Evolutionary conservation across 2,888 invertebrate species (phyloP).

Genomic region (Subacronicta megacephala): DNA sequence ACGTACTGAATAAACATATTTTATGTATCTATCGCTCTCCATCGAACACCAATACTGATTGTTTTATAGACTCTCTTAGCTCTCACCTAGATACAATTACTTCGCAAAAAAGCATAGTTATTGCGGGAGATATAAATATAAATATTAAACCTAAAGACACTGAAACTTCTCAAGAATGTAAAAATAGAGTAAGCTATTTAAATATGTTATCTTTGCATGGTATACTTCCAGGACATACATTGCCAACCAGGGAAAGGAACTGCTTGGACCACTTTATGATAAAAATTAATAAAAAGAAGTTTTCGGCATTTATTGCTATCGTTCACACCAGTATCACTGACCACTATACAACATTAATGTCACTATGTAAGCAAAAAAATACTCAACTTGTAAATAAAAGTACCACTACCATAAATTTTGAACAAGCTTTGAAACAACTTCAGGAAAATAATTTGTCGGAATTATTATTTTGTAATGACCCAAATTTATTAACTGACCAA

Average conservation of each 20-base stretch:
- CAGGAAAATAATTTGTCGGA: conserved; percentile 2
- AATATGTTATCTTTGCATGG: conserved; percentile 15
- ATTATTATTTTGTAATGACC: conserved; percentile 18
- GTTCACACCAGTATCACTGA: conserved; percentile 18
- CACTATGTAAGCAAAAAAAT: conserved; percentile 8
- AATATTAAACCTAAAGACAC: conserved; percentile 11
- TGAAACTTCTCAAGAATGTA: conserved; percentile 7
- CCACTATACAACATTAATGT: conserved; percentile 11
- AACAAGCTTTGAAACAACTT: conserved; percentile 8
- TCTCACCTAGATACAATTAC: background rate
- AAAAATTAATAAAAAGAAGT: conserved; percentile 9
- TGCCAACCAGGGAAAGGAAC: conserved; percentile 12
- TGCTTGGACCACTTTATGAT: conserved; percentile 25
- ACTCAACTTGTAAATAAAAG: background rate
- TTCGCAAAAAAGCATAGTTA: background rate
- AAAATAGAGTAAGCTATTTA: conserved; percentile 18
- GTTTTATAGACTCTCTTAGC: background rate
- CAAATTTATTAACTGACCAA: background rate
- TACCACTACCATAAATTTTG: conserved; percentile 6
- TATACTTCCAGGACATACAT: conserved; percentile 17
- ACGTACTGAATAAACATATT: background rate
- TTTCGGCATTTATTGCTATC: conserved; percentile 9
- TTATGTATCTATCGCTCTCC: background rate
- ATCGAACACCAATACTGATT: background rate
- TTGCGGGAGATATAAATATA: conserved; percentile 8